Evolutionary conservation across 2,113 vertebrate species (phyloP).

Genomic region (Pholis gunnellus): DNA sequence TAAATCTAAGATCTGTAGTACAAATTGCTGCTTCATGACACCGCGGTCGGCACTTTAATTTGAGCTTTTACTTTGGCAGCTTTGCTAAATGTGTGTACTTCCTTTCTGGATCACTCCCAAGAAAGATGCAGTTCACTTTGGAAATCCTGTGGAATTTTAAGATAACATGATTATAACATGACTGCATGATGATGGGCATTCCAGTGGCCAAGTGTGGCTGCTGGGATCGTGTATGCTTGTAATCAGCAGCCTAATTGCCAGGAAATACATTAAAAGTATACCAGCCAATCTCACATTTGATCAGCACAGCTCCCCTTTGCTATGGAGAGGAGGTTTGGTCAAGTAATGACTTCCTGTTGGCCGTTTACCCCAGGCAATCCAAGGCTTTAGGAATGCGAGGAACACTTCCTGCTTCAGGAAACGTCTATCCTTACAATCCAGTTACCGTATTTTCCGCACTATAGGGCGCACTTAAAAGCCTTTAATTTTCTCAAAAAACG

Average conservation of each 20-base stretch:
- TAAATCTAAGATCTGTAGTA: slow-evolving; percentile 31
- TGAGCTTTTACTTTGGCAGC: not conserved
- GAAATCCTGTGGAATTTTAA: not conserved
- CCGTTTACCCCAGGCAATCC: slow-evolving; percentile 67
- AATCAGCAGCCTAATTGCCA: slow-evolving; percentile 53
- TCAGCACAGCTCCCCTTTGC: slow-evolving; percentile 50
- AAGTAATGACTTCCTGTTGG: slow-evolving; percentile 75
- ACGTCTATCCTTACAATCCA: slow-evolving; percentile 15
- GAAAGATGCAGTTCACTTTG: not conserved
- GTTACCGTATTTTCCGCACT: no score
- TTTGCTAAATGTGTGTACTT: slow-evolving; percentile 13
- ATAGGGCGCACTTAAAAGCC: no score
- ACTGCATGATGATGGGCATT: slow-evolving; percentile 21
- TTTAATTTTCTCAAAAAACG: no score
- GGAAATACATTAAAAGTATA: slow-evolving; percentile 55
- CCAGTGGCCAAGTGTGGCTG: not conserved
- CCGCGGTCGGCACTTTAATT: not conserved
- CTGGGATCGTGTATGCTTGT: slow-evolving; percentile 11
- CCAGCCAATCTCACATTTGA: slow-evolving; percentile 60
- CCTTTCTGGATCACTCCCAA: slow-evolving; percentile 14
- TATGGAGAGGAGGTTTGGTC: slow-evolving; percentile 42
- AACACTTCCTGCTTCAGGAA: slow-evolving; percentile 60
- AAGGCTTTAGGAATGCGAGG: slow-evolving; percentile 57
- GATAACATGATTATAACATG: slow-evolving; percentile 19
- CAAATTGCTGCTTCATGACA: slow-evolving; percentile 15